A percentile compares a stretch with the other conserved stretches of the same genome.
Conservation (phyloP, 2,797 vertebrate species). For the Epinephelus awoara region DNA sequence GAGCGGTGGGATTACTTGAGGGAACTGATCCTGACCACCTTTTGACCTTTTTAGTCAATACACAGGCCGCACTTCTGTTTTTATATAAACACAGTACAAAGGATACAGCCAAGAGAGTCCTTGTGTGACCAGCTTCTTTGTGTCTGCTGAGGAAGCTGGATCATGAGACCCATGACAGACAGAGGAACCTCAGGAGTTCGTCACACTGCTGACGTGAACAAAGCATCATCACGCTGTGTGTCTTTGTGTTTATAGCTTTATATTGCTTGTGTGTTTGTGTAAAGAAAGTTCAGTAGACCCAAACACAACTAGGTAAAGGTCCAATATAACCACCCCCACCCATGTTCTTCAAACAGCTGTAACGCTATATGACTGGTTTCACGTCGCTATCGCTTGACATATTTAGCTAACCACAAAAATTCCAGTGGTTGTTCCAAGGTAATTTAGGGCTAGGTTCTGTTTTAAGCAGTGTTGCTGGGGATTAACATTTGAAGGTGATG, state of each 20-base stretch:
- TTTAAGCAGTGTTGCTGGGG: constrained; percentile 70
- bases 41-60: constrained; percentile 46
- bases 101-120: constrained; percentile 41
- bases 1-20: constrained; percentile 11
- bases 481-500: constrained; percentile 35
- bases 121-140: constrained; percentile 52
- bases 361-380: constrained; percentile 30
- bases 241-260: constrained; percentile 19
- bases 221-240: not conserved
- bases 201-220: constrained; percentile 4
- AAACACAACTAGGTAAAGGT: constrained; percentile 47
- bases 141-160: constrained; percentile 27
- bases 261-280: constrained; percentile 26
- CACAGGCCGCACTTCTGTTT: constrained; percentile 50
- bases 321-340: not conserved
- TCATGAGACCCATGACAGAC: constrained; percentile 8
- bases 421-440: constrained; percentile 24
- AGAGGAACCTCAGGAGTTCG: constrained; percentile 26
- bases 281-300: constrained; percentile 20
- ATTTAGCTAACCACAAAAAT: constrained; percentile 68
- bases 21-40: constrained; percentile 54
- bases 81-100: constrained; percentile 47
- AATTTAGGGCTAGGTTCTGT: constrained; percentile 56
- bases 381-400: constrained; percentile 37
- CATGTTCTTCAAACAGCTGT: constrained; percentile 40